Percentiles rank a stretch among this genome's conserved stretches.
These are phyloP conservation scores for Micromys minutus DNA, from an alignment of 2,113 vertebrate genomes.

Conservation along the genomic window DNA sequence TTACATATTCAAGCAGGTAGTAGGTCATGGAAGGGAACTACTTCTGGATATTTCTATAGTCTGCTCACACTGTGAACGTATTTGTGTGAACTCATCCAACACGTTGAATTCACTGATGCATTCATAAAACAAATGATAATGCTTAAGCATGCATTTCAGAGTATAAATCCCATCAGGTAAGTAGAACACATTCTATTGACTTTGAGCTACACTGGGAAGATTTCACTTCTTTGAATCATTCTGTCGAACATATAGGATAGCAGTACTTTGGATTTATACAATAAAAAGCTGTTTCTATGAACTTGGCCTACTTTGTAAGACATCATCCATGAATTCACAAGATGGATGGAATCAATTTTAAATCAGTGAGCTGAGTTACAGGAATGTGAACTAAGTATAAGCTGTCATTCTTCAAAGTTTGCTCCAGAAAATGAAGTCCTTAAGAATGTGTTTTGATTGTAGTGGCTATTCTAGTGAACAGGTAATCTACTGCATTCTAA, in stretches of 20 bases:
- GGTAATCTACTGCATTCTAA: slow-evolving; percentile 11
- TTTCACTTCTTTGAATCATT: slow-evolving; percentile 46
- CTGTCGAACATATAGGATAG: neutral
- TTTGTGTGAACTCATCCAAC: slow-evolving; percentile 16
- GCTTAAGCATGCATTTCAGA: neutral
- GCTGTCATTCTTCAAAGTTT: slow-evolving; percentile 40
- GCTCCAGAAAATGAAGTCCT: slow-evolving; percentile 34
- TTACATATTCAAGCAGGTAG: neutral
- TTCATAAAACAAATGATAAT: neutral
- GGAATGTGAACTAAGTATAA: slow-evolving; percentile 63
- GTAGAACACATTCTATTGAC: neutral
- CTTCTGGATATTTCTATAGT: neutral
- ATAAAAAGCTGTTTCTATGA: slow-evolving; percentile 44
- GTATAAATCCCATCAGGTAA: neutral
- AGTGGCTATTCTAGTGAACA: slow-evolving; percentile 26
- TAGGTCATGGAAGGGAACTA: neutral
- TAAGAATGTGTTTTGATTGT: slow-evolving; percentile 38
- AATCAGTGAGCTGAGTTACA: slow-evolving; percentile 40
- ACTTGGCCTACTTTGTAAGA: slow-evolving; percentile 35
- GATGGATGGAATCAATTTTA: slow-evolving; percentile 59
- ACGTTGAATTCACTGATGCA: neutral
- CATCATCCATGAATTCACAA: slow-evolving; percentile 57
- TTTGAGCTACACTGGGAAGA: neutral
- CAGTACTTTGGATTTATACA: slow-evolving; percentile 22
- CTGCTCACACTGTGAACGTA: neutral